Evolutionary conservation across 2,797 vertebrate species (phyloP).

Genomic region (Eleutherodactylus coqui): DNA sequence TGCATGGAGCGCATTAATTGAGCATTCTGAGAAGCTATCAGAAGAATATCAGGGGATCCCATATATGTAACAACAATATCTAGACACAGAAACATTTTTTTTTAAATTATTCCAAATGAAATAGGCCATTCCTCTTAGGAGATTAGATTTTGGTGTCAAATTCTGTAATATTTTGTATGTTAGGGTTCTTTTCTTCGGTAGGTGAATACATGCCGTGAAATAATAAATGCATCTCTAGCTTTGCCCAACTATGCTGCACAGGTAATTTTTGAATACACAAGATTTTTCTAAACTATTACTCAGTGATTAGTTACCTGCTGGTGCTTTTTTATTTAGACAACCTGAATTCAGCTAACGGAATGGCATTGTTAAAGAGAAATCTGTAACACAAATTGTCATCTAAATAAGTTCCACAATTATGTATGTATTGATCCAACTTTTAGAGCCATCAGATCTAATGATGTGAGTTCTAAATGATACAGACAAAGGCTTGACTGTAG

Average conservation of each 20-base stretch:
- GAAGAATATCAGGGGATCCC: no score
- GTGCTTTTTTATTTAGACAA: not conserved
- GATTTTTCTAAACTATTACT: not conserved
- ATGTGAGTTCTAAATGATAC: slow-evolving; percentile 72
- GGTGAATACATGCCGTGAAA: not conserved
- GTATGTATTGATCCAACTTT: slow-evolving; percentile 74
- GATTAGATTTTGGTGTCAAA: no score
- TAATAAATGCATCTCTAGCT: not conserved
- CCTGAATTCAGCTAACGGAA: slow-evolving; percentile 64
- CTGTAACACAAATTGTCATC: slow-evolving; percentile 67
- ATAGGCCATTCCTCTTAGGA: no score
- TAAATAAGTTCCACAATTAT: slow-evolving; percentile 67
- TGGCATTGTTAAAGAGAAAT: slow-evolving; percentile 60
- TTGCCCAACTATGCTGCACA: not conserved
- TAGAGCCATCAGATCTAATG: slow-evolving; percentile 72
- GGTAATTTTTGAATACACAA: not conserved
- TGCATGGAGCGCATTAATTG: no score
- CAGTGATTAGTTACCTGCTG: not conserved
- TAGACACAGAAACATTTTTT: no score
- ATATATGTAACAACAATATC: no score
- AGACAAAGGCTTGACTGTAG: slow-evolving; percentile 70
- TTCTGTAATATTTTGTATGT: not conserved
- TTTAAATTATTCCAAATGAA: no score
- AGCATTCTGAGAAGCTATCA: no score
- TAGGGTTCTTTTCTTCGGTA: not conserved